A percentile compares a stretch with the other conserved stretches of the same genome.
Evolutionary conservation across 2,113 vertebrate genomes (phyloP).

Genomic region (Heteronetta atricapilla): DNA sequence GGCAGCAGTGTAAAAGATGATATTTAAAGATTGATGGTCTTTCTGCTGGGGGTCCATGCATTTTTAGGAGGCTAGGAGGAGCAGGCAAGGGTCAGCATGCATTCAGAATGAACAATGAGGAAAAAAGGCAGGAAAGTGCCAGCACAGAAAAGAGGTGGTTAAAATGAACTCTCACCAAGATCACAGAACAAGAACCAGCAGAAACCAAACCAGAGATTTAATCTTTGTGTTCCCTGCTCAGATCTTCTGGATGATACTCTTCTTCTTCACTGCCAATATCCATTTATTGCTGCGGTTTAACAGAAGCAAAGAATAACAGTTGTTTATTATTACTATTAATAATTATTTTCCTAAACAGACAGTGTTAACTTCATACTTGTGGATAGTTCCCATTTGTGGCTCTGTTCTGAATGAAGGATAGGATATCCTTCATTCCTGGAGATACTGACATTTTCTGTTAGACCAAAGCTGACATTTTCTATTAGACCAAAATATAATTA

Average conservation of each 20-base stretch:
- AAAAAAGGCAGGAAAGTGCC: neutral
- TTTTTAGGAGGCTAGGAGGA: neutral
- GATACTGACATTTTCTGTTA: slow-evolving; percentile 1
- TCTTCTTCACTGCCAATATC: neutral
- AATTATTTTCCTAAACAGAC: neutral
- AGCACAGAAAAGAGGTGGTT: neutral
- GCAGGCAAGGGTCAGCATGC: rapidly evolving
- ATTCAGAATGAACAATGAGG: neutral
- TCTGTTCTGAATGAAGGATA: neutral
- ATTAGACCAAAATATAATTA: slow-evolving; percentile 24
- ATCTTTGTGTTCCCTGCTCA: neutral
- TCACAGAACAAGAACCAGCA: neutral
- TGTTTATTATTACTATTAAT: neutral
- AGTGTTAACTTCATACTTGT: neutral
- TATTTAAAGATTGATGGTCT: neutral
- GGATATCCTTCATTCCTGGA: slow-evolving; percentile 21
- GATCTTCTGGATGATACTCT: neutral
- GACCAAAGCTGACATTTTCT: slow-evolving; percentile 31
- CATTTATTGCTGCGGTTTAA: neutral
- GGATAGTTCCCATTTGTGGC: neutral
- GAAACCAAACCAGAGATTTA: neutral
- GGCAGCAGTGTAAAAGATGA: neutral
- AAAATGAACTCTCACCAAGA: neutral
- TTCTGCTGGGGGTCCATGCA: rapidly evolving
- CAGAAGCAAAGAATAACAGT: neutral